Conservation (phyloP, 2,797 vertebrate genomes). For the Harpagifer antarcticus region DNA sequence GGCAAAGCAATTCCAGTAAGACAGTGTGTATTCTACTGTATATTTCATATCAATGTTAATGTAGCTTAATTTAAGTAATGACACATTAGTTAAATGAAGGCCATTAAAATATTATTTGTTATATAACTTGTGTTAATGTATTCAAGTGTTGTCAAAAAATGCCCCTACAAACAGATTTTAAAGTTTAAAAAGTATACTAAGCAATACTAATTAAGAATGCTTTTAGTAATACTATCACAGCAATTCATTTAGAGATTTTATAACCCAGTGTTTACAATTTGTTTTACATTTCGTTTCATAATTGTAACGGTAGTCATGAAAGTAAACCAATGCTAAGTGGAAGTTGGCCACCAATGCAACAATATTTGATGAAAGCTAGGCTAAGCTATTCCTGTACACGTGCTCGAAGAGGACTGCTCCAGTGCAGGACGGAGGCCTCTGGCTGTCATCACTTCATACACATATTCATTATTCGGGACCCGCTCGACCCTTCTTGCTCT, state of each 20-base stretch:
- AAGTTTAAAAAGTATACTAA: not conserved
- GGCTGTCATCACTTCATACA: conserved; percentile 62
- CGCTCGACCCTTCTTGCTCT: rapidly evolving
- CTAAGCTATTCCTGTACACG: not conserved
- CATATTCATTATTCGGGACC: not conserved
- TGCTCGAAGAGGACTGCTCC: rapidly evolving
- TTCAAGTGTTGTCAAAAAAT: not conserved
- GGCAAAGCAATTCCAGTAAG: not conserved
- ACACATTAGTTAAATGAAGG: too few species aligned
- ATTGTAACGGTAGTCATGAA: not conserved
- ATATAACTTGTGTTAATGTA: too few species aligned
- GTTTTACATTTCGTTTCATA: not conserved
- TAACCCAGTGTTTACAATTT: not conserved
- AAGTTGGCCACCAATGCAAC: not conserved
- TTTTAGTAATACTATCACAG: not conserved
- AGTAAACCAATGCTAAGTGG: not conserved
- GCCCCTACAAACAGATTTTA: not conserved
- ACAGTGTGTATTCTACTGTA: not conserved
- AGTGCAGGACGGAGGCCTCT: rapidly evolving
- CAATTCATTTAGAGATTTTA: not conserved
- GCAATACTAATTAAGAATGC: too few species aligned
- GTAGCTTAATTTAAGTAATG: not conserved
- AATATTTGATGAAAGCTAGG: not conserved
- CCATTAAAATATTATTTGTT: not conserved
- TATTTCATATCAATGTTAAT: too few species aligned